Conservation (phyloP, 2,113 vertebrate species). For the Gopherus evgoodei region DNA sequence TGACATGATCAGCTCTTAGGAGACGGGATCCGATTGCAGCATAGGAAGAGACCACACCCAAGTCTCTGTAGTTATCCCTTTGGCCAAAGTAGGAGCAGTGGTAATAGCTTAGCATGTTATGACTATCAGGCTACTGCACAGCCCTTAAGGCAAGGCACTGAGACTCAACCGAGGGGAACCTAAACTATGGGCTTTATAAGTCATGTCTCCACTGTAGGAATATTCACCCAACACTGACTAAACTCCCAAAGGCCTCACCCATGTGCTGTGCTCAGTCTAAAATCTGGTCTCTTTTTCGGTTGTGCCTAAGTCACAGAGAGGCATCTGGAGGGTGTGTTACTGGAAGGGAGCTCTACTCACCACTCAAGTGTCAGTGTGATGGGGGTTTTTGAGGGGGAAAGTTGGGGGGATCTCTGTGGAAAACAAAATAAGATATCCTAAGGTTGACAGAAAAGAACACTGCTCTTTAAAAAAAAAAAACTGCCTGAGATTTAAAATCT, state of each 20-base stretch:
- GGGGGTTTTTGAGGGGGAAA: background rate
- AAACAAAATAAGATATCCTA: background rate
- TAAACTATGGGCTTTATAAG: background rate
- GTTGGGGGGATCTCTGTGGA: background rate
- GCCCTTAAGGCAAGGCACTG: fast-evolving
- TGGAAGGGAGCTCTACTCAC: background rate
- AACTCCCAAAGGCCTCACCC: background rate
- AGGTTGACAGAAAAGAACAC: background rate
- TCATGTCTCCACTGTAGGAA: background rate
- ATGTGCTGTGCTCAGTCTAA: background rate
- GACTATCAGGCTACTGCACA: background rate
- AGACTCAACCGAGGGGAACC: background rate
- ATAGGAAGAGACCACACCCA: fast-evolving
- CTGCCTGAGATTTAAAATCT: background rate
- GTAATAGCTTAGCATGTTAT: background rate
- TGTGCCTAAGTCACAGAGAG: background rate
- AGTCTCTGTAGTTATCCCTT: fast-evolving
- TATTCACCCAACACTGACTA: fast-evolving
- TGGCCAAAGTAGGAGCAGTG: background rate
- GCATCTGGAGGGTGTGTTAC: background rate
- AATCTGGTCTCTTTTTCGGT: background rate
- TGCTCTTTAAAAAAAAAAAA: background rate
- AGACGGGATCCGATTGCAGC: background rate
- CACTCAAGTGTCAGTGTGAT: background rate
- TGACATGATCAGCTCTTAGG: background rate